phyloP scores from a whole-genome alignment of 2,888 invertebrate species.

The Muschampia plurimacula region DNA sequence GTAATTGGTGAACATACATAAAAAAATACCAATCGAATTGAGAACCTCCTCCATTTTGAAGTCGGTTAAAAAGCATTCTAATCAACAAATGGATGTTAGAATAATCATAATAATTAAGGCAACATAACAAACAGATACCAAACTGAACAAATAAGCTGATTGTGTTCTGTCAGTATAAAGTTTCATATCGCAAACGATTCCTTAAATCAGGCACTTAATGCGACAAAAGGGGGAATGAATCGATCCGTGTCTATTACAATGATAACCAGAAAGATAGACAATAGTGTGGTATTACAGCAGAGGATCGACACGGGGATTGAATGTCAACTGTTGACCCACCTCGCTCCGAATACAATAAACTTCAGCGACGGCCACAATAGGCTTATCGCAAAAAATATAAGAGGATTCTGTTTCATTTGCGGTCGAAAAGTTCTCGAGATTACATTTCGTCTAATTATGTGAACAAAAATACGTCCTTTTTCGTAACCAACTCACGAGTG shows the following conservation, averaged over 20 bases:
- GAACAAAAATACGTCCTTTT: not conserved
- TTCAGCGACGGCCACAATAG: constrained; percentile 22
- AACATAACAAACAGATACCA: not conserved
- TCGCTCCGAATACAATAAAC: constrained; percentile 24
- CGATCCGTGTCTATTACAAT: constrained; percentile 49
- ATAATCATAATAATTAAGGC: not conserved
- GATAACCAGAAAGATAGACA: constrained; percentile 45
- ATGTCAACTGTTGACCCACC: constrained; percentile 29
- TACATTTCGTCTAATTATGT: not conserved
- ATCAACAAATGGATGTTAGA: constrained; percentile 11
- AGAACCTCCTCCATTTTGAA: no score
- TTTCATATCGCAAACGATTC: constrained; percentile 1
- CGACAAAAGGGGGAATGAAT: constrained; percentile 46
- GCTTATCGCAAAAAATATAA: constrained; percentile 13
- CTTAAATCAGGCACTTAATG: constrained; percentile 16
- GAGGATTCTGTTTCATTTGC: constrained; percentile 10
- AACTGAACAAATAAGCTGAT: not conserved
- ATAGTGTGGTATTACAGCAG: constrained; percentile 38
- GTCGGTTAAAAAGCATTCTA: not conserved
- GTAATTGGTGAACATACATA: no score
- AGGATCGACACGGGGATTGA: constrained; percentile 36
- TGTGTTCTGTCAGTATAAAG: not conserved
- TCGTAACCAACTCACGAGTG: not conserved
- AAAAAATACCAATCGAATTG: no score
- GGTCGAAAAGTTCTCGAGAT: not conserved